Evolutionary conservation across 2,888 invertebrate species (phyloP).

Genomic region (Endomychus coccineus): DNA sequence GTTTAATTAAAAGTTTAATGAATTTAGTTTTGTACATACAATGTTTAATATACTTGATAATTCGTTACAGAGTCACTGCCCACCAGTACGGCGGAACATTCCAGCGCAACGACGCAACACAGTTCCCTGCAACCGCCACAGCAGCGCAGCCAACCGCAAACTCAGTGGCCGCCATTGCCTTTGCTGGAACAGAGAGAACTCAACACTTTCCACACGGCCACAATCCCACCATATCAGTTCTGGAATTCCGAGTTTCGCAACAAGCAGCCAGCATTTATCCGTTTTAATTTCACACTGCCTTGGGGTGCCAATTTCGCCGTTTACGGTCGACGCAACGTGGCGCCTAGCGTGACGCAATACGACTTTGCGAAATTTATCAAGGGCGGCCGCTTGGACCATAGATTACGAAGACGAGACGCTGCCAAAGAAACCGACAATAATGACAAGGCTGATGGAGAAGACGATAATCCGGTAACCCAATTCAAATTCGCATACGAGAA

Average conservation of each 20-base stretch:
- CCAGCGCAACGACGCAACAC: slow-evolving; percentile 48
- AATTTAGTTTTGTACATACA: slow-evolving; percentile 15
- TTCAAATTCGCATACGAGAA: slow-evolving; percentile 34
- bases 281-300: slow-evolving; percentile 73
- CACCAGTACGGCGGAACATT: slow-evolving; percentile 63
- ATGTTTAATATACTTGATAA: slow-evolving; percentile 14
- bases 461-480: slow-evolving; percentile 19
- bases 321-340: slow-evolving; percentile 89
- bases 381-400: slow-evolving; percentile 73
- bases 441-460: slow-evolving; percentile 20
- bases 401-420: slow-evolving; percentile 47
- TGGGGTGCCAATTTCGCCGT: slow-evolving; percentile 94
- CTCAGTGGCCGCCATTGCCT: slow-evolving; percentile 57
- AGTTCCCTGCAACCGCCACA: slow-evolving; percentile 62
- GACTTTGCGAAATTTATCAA: slow-evolving; percentile 94
- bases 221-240: slow-evolving; percentile 84
- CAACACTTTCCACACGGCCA: slow-evolving; percentile 75
- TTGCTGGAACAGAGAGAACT: slow-evolving; percentile 76
- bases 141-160: slow-evolving; percentile 65
- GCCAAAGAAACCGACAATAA: slow-evolving; percentile 5
- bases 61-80: slow-evolving; percentile 59
- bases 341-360: slow-evolving; percentile 93
- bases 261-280: slow-evolving; percentile 81
- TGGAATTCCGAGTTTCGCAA: slow-evolving; percentile 91
- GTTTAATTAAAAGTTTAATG: slow-evolving; percentile 17